Conservation (phyloP, 2,113 vertebrate genomes). For the Ginglymostoma cirratum region DNA sequence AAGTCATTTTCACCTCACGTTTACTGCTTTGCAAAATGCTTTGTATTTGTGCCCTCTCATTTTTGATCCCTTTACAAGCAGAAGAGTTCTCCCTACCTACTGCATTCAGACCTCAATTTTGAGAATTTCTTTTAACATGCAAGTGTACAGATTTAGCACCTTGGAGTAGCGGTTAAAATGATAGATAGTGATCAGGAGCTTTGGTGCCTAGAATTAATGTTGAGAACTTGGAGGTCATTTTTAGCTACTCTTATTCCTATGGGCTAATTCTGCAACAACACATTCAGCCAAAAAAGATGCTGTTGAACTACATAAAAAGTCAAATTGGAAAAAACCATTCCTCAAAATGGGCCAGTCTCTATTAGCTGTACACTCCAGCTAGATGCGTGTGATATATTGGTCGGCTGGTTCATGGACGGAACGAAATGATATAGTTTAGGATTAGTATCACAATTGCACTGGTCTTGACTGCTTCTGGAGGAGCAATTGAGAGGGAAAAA, state of each 20-base stretch:
- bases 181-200: not conserved
- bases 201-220: not conserved
- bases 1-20: too few species aligned
- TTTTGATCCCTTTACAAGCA: too few species aligned
- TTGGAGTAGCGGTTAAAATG: not conserved
- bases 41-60: too few species aligned
- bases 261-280: not conserved
- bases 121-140: not conserved
- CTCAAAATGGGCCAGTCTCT: too few species aligned
- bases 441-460: not conserved
- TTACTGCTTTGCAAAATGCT: too few species aligned
- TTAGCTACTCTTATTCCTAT: not conserved
- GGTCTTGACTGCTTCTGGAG: not conserved
- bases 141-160: not conserved
- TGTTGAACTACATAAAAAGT: too few species aligned
- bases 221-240: not conserved
- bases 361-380: not conserved
- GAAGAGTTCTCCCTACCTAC: too few species aligned
- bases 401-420: not conserved
- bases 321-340: too few species aligned
- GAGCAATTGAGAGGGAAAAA: not conserved
- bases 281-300: too few species aligned
- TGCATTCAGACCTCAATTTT: too few species aligned
- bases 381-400: not conserved
- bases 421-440: not conserved